Base-by-base conservation (phyloP, 1,140 invertebrate species). In the Pseudoatta argentina region DNA sequence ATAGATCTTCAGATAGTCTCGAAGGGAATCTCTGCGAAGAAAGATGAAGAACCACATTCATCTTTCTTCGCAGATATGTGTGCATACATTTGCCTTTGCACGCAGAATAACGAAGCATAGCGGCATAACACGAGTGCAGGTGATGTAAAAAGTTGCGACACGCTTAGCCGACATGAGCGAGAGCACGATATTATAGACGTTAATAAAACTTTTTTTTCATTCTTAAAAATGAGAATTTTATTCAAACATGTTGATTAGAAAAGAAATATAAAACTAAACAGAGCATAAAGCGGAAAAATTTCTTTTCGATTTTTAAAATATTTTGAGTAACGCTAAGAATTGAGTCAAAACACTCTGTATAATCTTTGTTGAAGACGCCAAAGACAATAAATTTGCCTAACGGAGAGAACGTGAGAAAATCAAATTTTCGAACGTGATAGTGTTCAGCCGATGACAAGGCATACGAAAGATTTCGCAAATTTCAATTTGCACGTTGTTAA, bases 121-220 rank as follows among this genome's bases (percentile, higher is more conserved):
- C 89, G 89, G 86, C 86, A 89, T 89, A 90, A 89, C 76, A 86
- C 79, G 88, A 55, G 63, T 24, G 76, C 81, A 86, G 73, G 83
- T 82, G 86, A 91, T 86, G 57, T 86, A 90, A 91, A 91, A 91
- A 90, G 72, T 91, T 86, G 86, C 87, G 89, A 86, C 89, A 90
- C 82, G 88, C 89, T 91, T 87, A 88, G 86, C 77, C 77, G 61
- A 59, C 66, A 85, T 64, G 72, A 27, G 48, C 77, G 63, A 83
- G 76, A 85, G 66, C 53, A 44, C 27, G 76, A 55, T 75, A 61
- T 85, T 90, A 79, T 16, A 27, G 69, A 67, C 81, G 71, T 69
- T 88, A 81, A 87, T 85, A 89, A 67, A 85, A 82, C 79, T 82
- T 39, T 79, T 79, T 55, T 79, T 3, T 53, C 27, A 57, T 55